Base-by-base conservation (phyloP, 2,113 vertebrate genomes). In the Colossoma macropomum region DNA sequence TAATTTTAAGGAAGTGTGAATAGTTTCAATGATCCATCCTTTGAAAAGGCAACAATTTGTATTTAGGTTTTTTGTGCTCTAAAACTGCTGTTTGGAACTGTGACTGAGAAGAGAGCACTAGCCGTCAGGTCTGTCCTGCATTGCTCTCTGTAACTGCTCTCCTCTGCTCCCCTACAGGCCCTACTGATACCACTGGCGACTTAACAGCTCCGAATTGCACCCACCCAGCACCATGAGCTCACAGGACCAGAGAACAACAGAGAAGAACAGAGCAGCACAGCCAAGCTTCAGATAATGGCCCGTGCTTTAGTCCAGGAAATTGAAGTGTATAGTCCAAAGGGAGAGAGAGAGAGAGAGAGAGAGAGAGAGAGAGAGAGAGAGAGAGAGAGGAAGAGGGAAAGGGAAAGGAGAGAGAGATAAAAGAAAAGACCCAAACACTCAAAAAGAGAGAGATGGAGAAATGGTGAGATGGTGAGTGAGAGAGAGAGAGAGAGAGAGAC, bases 121-220 rank as follows among this genome's bases (percentile, higher is more conserved):
- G 13, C 8, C 9, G 30, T 56, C 54, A 75, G 65, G 75, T 41
- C 45, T 12, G 25, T 17, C 73, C 27, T 75, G 50, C 16, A 41
- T 38, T 75, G 72, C 32, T 63, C 50, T 75, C 50, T 30, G 4
- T 75, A 56, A 56, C 17, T 56, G 72, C 48, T 82, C 45, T 48
- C 45, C 28, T 34, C 71, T 65, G 30, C 59, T 80, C 38, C 16
- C 41, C 45, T 66, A 52, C 28, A 65, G n/a, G 60, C n/a, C 60
- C 23, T 65, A 54, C 71, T 82, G 60, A 75, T 45, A 56, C 30
- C 50, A 19, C 52, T 69, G 48, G 48, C 80, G 38, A 71, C 71
- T 75, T 74, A 73, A 27, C 70, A 56, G 72, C 28, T 56, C 48
- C n/a, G 56, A 82, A 75, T 50, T 68, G 62, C 23, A 30, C 71